Base-by-base conservation (phyloP, 1,140 invertebrate genomes). In the Eupeodes corollae region DNA sequence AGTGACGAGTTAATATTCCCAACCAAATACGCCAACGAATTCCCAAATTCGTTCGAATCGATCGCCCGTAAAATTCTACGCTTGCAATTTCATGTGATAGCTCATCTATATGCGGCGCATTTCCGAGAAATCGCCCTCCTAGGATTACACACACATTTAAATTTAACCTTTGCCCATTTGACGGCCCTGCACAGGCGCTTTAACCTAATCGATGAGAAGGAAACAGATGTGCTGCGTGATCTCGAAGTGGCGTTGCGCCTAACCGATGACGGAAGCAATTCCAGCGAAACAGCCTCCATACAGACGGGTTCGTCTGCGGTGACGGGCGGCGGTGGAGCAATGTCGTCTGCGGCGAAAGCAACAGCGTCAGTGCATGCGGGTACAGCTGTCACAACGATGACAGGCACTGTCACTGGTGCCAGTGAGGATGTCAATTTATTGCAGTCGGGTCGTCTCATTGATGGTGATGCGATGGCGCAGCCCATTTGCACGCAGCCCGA, bases 41-140 rank as follows among this genome's bases (percentile, higher is more conserved):
- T 98, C 78, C 94, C 94, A 42, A 80, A 80, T 63, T 86, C 83
- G 55, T 97, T 98, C 73, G 91, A 95, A 73, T 82, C 82, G 60
- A 88, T 92, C 70, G 90, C 96, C 59, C 87, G 92, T 71, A 95
- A 94, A 73, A 95, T 98, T 68, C 82, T 94, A 72, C 84, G 89
- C 67, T 81, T 95, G 73, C 79, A 97, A 74, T 97, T 94, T 78
- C 93, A 97, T 73, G 91, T 98, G 63, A 78, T 98, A 77, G 91
- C 93, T 66, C 94, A 98, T 76, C 79, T 98, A 65, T 98, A 98
- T 76, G 91, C 95, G 72, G 86, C 87, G 73, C 95, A 98, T 80
- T 97, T 96, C 75, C 82, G 87, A 73, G 89, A 96, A 75, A 82
- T 97, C 59, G 85, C 90, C 59, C 78, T 91, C 56, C 80, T 98